phyloP scores from a whole-genome alignment of 2,113 vertebrate genomes.

The Acrocephalus kingi region DNA sequence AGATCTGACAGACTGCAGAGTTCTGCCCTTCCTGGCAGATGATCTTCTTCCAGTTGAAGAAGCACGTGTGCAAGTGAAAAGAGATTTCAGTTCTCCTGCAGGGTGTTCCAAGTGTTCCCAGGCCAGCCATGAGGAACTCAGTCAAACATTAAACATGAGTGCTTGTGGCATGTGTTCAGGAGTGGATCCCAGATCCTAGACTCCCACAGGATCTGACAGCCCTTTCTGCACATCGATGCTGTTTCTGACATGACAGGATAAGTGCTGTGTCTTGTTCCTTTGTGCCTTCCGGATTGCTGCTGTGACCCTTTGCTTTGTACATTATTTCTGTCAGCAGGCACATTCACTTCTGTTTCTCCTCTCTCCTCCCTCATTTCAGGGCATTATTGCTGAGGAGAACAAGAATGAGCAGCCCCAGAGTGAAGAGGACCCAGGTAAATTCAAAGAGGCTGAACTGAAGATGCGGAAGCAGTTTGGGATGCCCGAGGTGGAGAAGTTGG shows the following conservation, averaged over 20 bases:
- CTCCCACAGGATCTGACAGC: background rate
- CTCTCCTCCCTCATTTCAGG: conserved; percentile 73
- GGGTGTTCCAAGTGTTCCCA: background rate
- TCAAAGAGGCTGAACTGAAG: conserved; percentile 94
- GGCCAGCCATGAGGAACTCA: background rate
- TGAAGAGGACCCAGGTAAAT: conserved; percentile 94
- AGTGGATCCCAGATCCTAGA: background rate
- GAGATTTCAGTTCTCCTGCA: background rate
- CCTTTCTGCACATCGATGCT: background rate
- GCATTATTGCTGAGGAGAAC: conserved; percentile 96
- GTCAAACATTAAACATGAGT: background rate
- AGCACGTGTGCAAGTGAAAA: background rate
- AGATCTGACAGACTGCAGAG: background rate
- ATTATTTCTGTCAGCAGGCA: background rate
- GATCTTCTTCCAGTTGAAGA: background rate
- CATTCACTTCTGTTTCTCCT: background rate
- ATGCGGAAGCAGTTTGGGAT: conserved; percentile 96
- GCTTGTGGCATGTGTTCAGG: background rate
- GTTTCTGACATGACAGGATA: background rate
- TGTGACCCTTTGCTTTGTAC: background rate
- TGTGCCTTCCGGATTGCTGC: background rate
- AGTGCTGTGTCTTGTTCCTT: background rate
- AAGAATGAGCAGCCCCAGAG: conserved; percentile 84
- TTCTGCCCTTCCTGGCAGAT: background rate
- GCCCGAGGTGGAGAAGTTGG: conserved; percentile 96